Conservation (phyloP, 1,140 invertebrate genomes). For the Lasaia peninsularis region DNA sequence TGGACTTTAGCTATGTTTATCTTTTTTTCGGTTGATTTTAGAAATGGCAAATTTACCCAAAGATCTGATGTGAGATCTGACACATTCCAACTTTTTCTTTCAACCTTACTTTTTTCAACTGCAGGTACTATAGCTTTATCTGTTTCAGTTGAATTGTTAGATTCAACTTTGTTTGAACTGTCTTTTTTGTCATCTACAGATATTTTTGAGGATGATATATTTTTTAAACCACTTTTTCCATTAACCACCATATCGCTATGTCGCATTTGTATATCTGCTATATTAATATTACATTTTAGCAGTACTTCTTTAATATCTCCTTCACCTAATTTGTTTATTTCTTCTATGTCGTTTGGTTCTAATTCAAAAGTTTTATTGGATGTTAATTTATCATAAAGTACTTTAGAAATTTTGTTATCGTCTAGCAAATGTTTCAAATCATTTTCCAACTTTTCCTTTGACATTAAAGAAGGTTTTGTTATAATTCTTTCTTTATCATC, state of each 20-base stretch:
- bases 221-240: not conserved
- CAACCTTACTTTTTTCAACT: slow-evolving; percentile 28
- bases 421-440: slow-evolving; percentile 48
- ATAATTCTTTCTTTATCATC: slow-evolving; percentile 24
- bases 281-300: slow-evolving; percentile 39
- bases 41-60: slow-evolving; percentile 59
- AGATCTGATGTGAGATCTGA: slow-evolving; percentile 60
- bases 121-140: slow-evolving; percentile 4
- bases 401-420: slow-evolving; percentile 58
- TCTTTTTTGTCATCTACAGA: not conserved
- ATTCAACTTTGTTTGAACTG: not conserved
- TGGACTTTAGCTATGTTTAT: slow-evolving; percentile 78
- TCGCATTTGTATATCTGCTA: slow-evolving; percentile 28
- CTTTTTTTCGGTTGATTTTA: slow-evolving; percentile 51
- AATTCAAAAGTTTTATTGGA: slow-evolving; percentile 67
- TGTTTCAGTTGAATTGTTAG: not conserved
- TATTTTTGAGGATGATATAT: not conserved
- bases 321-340: slow-evolving; percentile 67
- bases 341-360: slow-evolving; percentile 59
- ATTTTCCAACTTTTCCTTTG: slow-evolving; percentile 37
- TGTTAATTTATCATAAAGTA: slow-evolving; percentile 62
- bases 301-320: slow-evolving; percentile 46
- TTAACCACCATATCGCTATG: not conserved
- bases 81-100: slow-evolving; percentile 57
- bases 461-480: not conserved